Conservation (phyloP, 2,113 vertebrate species). For the Cephalopholis sonnerati region DNA sequence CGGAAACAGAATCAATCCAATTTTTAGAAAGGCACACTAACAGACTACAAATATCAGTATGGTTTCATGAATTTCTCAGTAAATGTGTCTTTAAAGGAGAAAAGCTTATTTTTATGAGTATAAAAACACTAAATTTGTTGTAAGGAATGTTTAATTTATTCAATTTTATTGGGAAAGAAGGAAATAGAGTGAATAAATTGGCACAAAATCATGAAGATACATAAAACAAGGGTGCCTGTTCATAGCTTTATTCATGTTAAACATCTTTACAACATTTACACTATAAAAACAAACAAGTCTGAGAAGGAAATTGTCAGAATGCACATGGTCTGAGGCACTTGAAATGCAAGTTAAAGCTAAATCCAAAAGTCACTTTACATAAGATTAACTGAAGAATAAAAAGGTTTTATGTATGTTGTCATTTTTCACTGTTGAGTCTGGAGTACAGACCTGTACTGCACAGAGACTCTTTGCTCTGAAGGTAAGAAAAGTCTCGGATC, state of each 20-base stretch:
- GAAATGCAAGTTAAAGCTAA: background rate
- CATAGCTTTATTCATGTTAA: constrained; percentile 68
- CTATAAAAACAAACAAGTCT: constrained; percentile 11
- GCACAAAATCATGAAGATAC: background rate
- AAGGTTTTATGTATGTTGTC: too few species aligned
- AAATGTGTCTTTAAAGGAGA: too few species aligned
- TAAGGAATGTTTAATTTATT: background rate
- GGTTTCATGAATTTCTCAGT: too few species aligned
- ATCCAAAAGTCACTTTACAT: background rate
- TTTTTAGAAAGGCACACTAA: too few species aligned
- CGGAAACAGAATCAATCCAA: too few species aligned
- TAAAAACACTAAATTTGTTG: too few species aligned
- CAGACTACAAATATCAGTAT: too few species aligned
- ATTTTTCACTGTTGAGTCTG: constrained; percentile 80
- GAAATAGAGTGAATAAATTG: background rate
- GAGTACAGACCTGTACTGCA: constrained; percentile 80
- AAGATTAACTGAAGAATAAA: background rate
- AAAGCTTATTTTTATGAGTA: too few species aligned
- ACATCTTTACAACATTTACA: constrained; percentile 65
- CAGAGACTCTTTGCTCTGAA: constrained; percentile 85
- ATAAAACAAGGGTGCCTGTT: constrained; percentile 2
- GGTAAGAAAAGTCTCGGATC: constrained; percentile 86
- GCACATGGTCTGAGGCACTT: constrained; percentile 29
- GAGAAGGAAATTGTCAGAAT: background rate
- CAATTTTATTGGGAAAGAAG: background rate